A percentile compares a stretch with the other conserved stretches of the same genome.
Evolutionary conservation across 53 echinoderm and acorn worm species (phyloP).

Genomic region (Apostichopus leukothele): DNA sequence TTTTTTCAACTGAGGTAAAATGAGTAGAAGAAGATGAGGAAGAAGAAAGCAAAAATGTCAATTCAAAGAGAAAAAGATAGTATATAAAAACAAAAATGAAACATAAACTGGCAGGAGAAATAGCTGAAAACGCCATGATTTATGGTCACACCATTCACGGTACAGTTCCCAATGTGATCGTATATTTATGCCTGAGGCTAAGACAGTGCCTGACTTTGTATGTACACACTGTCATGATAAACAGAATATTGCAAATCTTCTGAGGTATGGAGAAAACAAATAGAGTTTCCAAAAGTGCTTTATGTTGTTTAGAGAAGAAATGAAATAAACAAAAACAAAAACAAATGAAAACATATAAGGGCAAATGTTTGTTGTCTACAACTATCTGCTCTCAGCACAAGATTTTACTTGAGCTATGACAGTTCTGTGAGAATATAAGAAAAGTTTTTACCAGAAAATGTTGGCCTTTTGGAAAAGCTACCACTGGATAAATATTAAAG

Average conservation of each 20-base stretch:
- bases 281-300: background rate
- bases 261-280: background rate
- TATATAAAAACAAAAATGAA: constrained; percentile 16
- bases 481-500: too few relatives aligned
- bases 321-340: too few relatives aligned
- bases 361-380: too few relatives aligned
- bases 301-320: too few relatives aligned
- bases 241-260: constrained; percentile 17
- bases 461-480: too few relatives aligned
- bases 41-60: background rate
- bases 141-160: background rate
- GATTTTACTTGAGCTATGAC: too few relatives aligned
- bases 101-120: constrained; percentile 34
- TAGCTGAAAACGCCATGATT: background rate
- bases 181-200: background rate
- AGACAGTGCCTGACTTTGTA: background rate
- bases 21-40: background rate
- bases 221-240: background rate
- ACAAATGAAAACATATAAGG: too few relatives aligned
- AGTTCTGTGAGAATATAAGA: too few relatives aligned
- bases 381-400: too few relatives aligned
- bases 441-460: too few relatives aligned
- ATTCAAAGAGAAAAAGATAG: background rate
- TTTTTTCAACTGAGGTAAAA: background rate
- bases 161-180: background rate